Evolutionary conservation across 2,113 vertebrate species (phyloP).

Genomic region (Oryzias javanicus): DNA sequence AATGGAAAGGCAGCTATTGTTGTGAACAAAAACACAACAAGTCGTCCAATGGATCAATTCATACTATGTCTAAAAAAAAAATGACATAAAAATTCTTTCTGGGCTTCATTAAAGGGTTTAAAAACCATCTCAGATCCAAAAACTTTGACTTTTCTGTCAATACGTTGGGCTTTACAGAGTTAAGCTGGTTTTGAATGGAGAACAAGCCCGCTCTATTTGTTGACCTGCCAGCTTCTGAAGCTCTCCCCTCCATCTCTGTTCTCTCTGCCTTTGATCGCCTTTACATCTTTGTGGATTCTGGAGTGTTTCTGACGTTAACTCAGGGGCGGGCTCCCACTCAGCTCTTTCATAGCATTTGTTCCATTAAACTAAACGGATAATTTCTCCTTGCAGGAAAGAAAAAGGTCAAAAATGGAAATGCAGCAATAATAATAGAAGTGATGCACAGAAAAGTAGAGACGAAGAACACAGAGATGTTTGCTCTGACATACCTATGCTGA

Average conservation of each 20-base stretch:
- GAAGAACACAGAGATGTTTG: neutral
- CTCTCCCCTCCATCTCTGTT: neutral
- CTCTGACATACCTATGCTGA: slow-evolving; percentile 62
- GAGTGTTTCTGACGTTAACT: slow-evolving; percentile 21
- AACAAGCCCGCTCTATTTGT: too few species aligned
- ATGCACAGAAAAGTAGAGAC: neutral
- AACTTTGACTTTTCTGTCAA: too few species aligned
- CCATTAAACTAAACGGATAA: neutral
- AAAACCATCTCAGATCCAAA: too few species aligned
- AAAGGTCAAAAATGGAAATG: neutral
- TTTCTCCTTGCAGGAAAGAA: slow-evolving; percentile 1
- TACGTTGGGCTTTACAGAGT: too few species aligned
- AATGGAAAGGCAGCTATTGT: too few species aligned
- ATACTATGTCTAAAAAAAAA: too few species aligned
- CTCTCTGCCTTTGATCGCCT: slow-evolving; percentile 30
- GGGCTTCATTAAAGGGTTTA: too few species aligned
- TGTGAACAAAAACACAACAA: too few species aligned
- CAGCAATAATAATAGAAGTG: slow-evolving; percentile 1
- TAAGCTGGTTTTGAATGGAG: too few species aligned
- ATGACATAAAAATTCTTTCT: too few species aligned
- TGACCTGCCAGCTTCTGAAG: slow-evolving; percentile 1
- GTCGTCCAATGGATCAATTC: too few species aligned
- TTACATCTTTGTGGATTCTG: slow-evolving; percentile 14
- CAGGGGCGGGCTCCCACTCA: neutral
- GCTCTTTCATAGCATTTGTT: neutral